Evolutionary conservation across 2,797 vertebrate species (phyloP).

Genomic region (Gorsachius magnificus): DNA sequence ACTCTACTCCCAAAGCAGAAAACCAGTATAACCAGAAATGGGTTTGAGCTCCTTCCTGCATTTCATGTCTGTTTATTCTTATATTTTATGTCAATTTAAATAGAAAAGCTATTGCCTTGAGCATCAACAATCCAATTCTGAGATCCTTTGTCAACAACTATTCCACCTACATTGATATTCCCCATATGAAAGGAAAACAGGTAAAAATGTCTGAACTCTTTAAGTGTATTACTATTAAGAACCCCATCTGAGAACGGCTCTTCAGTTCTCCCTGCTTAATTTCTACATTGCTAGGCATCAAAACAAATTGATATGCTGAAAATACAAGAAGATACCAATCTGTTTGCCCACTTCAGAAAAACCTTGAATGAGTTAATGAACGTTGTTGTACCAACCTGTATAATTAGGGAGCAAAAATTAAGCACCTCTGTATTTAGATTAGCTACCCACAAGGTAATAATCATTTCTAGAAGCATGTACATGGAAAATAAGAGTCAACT

Average conservation of each 20-base stretch:
- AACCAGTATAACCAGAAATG: neutral
- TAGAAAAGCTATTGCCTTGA: neutral
- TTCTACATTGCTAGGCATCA: neutral
- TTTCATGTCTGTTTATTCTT: neutral
- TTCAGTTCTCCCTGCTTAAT: neutral
- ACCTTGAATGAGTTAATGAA: neutral
- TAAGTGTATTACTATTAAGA: neutral
- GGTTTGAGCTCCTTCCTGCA: neutral
- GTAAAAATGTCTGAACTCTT: neutral
- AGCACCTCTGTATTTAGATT: neutral
- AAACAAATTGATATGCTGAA: neutral
- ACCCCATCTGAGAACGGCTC: neutral
- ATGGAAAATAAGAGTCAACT: neutral
- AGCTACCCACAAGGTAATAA: neutral
- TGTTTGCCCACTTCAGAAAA: neutral
- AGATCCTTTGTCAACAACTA: neutral
- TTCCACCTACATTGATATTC: neutral
- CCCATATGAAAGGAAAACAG: neutral
- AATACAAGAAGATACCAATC: neutral
- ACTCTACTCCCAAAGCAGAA: neutral
- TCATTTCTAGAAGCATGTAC: neutral
- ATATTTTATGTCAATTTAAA: neutral
- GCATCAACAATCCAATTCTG: neutral
- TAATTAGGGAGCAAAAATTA: slow-evolving; percentile 8
- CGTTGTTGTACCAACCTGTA: neutral